Conservation (phyloP, 2,113 vertebrate genomes). For the Urocynchramus pylzowi region DNA sequence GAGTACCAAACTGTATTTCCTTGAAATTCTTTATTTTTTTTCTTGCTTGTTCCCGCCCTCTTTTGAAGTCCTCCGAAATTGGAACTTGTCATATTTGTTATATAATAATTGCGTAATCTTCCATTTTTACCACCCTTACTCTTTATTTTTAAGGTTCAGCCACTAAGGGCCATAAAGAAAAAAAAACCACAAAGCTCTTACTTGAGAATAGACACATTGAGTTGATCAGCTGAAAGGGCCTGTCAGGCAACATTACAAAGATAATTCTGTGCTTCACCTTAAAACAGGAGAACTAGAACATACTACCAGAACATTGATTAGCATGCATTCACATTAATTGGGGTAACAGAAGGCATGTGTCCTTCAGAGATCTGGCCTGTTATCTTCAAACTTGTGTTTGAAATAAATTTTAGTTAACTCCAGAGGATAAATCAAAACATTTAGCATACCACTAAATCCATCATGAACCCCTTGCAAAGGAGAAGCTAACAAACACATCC, state of each 20-base stretch:
- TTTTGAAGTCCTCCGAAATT: not conserved
- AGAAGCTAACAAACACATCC: not conserved
- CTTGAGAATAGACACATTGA: not conserved
- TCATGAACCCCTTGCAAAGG: not conserved
- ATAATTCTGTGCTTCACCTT: not conserved
- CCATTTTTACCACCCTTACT: not conserved
- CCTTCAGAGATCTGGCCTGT: not conserved
- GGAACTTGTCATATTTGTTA: not conserved
- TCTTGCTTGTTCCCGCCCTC: not conserved
- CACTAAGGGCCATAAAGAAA: not conserved
- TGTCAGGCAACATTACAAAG: not conserved
- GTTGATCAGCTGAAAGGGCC: not conserved
- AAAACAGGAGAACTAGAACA: not conserved
- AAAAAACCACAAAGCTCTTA: not conserved
- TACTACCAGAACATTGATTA: not conserved
- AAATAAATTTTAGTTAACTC: not conserved
- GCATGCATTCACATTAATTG: not conserved
- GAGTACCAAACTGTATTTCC: not conserved
- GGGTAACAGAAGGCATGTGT: not conserved
- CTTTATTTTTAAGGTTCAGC: slow-evolving; percentile 9
- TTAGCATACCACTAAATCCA: not conserved
- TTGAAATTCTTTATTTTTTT: not conserved
- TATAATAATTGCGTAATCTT: not conserved
- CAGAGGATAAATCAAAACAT: not conserved
- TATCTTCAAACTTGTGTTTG: not conserved